A percentile compares a stretch with the other conserved stretches of the same genome.
These are phyloP conservation scores for Cephalopholis sonnerati DNA, from an alignment of 2,113 vertebrate genomes.

Conservation along the genomic window DNA sequence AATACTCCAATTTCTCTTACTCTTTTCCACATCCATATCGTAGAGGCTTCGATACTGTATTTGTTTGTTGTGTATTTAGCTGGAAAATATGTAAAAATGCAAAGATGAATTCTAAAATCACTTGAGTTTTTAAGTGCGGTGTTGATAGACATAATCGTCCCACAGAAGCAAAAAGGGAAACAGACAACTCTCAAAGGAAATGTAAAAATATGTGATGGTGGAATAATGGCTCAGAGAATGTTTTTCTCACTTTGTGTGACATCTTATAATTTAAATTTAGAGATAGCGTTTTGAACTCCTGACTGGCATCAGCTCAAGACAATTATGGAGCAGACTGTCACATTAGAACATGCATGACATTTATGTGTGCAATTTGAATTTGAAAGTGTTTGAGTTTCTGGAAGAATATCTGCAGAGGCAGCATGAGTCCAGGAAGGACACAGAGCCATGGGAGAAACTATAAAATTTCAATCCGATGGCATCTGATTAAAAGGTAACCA, in stretches of 20 bases:
- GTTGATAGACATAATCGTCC: neutral
- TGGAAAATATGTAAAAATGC: neutral
- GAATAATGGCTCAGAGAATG: neutral
- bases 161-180: neutral
- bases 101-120: neutral
- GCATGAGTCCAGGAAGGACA: neutral
- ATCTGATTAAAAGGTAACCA: too few relatives aligned
- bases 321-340: neutral
- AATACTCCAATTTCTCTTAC: too few relatives aligned
- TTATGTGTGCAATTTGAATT: neutral
- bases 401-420: neutral
- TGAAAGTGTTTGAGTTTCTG: neutral
- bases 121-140: neutral
- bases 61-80: neutral
- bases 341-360: neutral
- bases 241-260: neutral
- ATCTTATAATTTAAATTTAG: neutral
- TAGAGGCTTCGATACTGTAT: neutral
- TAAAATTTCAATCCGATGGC: neutral
- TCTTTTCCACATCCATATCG: neutral
- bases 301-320: neutral
- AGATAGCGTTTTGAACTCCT: neutral
- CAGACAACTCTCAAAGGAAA: neutral
- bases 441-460: neutral
- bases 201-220: neutral